Conservation (phyloP, 2,888 invertebrate genomes). For the Neoaliturus tenellus region DNA sequence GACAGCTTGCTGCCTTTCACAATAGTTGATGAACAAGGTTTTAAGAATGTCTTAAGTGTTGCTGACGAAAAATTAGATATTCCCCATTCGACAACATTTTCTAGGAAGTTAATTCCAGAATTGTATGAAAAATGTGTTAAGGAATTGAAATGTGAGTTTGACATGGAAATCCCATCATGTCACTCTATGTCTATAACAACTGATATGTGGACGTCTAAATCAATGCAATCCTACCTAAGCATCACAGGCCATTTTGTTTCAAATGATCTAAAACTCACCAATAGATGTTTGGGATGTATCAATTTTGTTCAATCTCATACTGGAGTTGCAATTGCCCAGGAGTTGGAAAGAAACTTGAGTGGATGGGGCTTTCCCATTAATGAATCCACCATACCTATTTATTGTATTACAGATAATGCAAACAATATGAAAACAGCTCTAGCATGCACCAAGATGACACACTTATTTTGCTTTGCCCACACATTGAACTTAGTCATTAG, state of each 20-base stretch:
- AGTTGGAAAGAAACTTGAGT: not conserved
- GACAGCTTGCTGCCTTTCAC: not conserved
- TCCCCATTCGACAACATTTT: not conserved
- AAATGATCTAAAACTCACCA: not conserved
- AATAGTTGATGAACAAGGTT: not conserved
- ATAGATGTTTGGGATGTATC: not conserved
- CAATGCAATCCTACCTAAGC: not conserved
- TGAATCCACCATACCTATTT: not conserved
- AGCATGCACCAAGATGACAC: not conserved
- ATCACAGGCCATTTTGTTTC: not conserved
- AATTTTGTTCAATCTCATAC: not conserved
- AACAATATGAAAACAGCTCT: not conserved
- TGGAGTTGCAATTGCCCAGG: not conserved
- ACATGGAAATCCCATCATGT: not conserved
- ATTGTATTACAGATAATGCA: not conserved
- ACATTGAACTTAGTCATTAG: not conserved
- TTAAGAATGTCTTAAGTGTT: not conserved
- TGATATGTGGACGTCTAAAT: slow-evolving; percentile 14
- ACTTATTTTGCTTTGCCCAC: slow-evolving; percentile 5
- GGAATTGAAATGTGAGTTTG: not conserved
- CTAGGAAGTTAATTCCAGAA: not conserved
- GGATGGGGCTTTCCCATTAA: not conserved
- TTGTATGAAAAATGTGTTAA: not conserved
- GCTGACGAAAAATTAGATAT: not conserved
- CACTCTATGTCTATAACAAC: not conserved